A percentile compares a stretch with the other conserved stretches of the same genome.
These are phyloP conservation scores for Ctenicera cuprea DNA, from an alignment of 2,888 invertebrate species.

Conservation along the genomic window DNA sequence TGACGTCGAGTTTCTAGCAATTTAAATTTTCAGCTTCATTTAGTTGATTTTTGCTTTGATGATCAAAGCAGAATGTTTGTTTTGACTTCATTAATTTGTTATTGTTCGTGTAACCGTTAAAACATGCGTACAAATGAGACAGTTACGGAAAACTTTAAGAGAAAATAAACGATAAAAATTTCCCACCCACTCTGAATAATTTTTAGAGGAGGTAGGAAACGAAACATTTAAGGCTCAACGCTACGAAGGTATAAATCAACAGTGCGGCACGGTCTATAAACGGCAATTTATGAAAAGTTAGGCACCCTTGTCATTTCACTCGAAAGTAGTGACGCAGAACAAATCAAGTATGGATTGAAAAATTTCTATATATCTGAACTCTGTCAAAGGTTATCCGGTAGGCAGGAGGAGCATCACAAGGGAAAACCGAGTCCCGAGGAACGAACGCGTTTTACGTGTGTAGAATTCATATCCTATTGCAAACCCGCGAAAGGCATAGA, in stretches of 20 bases:
- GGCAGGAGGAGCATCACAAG: slow-evolving; percentile 39
- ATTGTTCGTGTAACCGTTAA: slow-evolving; percentile 40
- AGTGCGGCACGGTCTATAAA: neutral
- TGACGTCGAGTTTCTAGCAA: slow-evolving; percentile 21
- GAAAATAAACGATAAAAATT: neutral
- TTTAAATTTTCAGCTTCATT: slow-evolving; percentile 45
- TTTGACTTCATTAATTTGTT: slow-evolving; percentile 33
- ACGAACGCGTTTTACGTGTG: slow-evolving; percentile 50
- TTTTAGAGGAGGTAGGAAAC: no score
- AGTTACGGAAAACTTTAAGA: neutral
- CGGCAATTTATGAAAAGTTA: neutral
- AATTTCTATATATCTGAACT: slow-evolving; percentile 49
- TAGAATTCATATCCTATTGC: slow-evolving; percentile 46
- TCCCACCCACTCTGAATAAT: neutral
- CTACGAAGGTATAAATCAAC: neutral
- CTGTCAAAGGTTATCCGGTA: slow-evolving; percentile 49
- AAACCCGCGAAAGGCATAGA: slow-evolving; percentile 47
- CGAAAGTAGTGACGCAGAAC: slow-evolving; percentile 39
- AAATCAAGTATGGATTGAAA: slow-evolving; percentile 50
- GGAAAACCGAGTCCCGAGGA: slow-evolving; percentile 49
- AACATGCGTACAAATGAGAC: slow-evolving; percentile 19
- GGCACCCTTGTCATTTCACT: neutral
- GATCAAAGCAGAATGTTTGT: slow-evolving; percentile 41
- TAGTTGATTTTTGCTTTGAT: slow-evolving; percentile 40
- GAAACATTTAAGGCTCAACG: neutral